These are phyloP conservation scores for Serilophus lunatus DNA, from an alignment of 2,113 vertebrate genomes.

Conservation along the genomic window DNA sequence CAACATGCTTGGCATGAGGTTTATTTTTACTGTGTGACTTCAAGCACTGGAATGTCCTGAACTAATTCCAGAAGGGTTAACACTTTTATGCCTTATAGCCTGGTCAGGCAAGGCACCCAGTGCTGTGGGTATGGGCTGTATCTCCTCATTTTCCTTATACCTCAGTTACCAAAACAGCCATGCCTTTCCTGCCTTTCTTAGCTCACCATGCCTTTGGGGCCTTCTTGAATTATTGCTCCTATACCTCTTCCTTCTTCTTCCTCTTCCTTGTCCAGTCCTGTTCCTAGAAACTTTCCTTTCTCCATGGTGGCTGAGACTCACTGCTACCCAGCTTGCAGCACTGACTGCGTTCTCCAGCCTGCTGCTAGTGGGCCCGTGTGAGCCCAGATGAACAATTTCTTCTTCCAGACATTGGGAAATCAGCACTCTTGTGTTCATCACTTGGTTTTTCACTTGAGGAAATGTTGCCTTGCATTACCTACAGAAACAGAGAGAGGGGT, in stretches of 20 bases:
- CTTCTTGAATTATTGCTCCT: neutral
- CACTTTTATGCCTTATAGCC: neutral
- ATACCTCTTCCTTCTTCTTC: neutral
- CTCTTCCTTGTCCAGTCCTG: neutral
- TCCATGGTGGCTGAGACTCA: neutral
- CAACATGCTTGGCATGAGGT: neutral
- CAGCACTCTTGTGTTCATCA: neutral
- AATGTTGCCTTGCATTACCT: neutral
- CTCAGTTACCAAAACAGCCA: neutral
- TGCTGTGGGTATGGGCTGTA: rapidly evolving
- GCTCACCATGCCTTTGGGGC: neutral
- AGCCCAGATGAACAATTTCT: neutral
- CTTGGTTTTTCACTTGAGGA: neutral
- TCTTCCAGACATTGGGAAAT: neutral
- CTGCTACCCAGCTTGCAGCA: neutral
- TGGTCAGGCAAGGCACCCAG: neutral
- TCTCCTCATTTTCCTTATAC: neutral
- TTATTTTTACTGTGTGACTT: constrained; percentile 30
- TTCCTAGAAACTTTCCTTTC: neutral
- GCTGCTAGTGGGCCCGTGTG: neutral
- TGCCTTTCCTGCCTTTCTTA: neutral
- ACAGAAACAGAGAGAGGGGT: neutral
- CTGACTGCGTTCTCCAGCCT: neutral
- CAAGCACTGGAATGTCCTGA: constrained; percentile 19
- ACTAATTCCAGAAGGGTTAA: constrained; percentile 1